Percentiles rank a stretch among this genome's conserved stretches.
These are phyloP conservation scores for Mastigias papua DNA, from an alignment of 30 jellyfish, hydroid and myxozoan species.

Conservation along the genomic window DNA sequence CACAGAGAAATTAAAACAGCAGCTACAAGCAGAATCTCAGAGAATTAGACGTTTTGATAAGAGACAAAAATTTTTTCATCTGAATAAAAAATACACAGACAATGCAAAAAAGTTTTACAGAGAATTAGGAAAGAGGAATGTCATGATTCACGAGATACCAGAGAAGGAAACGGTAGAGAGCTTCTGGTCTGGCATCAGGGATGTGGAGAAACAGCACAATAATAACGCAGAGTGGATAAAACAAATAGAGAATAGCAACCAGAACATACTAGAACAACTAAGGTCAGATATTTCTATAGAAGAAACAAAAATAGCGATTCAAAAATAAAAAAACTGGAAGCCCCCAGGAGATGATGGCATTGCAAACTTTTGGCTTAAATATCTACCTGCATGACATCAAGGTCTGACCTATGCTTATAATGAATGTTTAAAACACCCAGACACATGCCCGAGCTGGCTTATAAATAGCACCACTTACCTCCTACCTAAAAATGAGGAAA, in stretches of 20 bases:
- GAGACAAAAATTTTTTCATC: not conserved
- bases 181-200: not conserved
- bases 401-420: not conserved
- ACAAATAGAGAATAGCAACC: not conserved
- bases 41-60: not conserved
- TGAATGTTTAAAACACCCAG: not conserved
- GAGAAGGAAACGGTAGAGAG: not conserved
- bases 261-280: not conserved
- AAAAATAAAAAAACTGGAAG: not conserved
- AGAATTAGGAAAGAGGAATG: not conserved
- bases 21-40: constrained; percentile 23
- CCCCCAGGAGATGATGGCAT: not conserved
- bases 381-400: not conserved
- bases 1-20: constrained; percentile 7
- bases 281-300: not conserved
- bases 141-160: not conserved
- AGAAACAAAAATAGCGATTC: not conserved
- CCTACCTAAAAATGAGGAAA: not conserved
- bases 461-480: not conserved
- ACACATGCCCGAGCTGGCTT: not conserved
- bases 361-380: not conserved
- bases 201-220: not conserved
- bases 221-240: not conserved
- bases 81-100: not conserved
- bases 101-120: not conserved